Conservation (phyloP, 2,797 vertebrate species). For the Neomorphus geoffroyi region DNA sequence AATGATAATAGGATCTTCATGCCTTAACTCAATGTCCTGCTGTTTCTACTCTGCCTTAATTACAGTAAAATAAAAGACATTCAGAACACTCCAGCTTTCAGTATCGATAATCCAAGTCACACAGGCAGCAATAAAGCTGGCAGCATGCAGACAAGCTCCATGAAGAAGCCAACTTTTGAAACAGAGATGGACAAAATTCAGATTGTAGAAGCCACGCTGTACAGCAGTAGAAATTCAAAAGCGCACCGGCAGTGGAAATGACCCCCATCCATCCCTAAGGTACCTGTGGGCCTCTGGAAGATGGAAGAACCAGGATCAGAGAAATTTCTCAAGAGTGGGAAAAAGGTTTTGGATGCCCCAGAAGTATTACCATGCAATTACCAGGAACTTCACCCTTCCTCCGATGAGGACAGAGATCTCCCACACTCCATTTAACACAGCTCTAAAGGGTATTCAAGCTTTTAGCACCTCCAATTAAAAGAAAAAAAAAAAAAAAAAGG, state of each 20-base stretch:
- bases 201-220: not conserved
- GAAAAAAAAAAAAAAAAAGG: not conserved
- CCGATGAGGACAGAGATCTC: not conserved
- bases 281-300: not conserved
- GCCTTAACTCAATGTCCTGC: not conserved
- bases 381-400: not conserved
- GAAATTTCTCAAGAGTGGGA: not conserved
- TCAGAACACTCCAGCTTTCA: not conserved
- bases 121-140: accelerated
- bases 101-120: not conserved
- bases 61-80: conserved; percentile 16
- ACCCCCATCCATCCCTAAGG: not conserved
- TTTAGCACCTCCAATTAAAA: not conserved
- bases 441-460: not conserved
- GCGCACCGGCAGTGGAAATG: not conserved
- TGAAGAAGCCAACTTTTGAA: not conserved
- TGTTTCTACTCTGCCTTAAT: conserved; percentile 13
- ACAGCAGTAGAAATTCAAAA: not conserved
- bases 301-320: not conserved
- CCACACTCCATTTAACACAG: not conserved
- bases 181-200: not conserved
- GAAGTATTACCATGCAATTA: not conserved
- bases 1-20: not conserved
- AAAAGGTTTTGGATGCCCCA: not conserved
- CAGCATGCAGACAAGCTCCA: not conserved